A percentile compares a stretch with the other conserved stretches of the same genome.
Evolutionary conservation across 2,113 vertebrate species (phyloP).

Genomic region (Podarcis cretensis): DNA sequence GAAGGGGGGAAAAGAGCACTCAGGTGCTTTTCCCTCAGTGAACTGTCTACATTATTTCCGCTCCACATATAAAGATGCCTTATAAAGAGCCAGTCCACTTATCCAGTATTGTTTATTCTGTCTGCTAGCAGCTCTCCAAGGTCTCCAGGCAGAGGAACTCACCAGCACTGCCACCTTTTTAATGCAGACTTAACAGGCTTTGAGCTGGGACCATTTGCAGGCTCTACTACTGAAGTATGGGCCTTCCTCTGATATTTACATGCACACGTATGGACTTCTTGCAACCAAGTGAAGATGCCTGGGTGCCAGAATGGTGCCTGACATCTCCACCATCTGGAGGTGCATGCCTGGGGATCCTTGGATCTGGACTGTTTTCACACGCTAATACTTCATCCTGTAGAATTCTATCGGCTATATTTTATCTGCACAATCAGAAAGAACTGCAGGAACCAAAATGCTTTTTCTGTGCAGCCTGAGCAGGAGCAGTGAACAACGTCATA

Average conservation of each 20-base stretch:
- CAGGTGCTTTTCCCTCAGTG: not conserved
- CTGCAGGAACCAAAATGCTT: no score
- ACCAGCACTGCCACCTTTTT: not conserved
- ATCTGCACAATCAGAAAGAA: no score
- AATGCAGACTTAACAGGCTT: not conserved
- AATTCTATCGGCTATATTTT: no score
- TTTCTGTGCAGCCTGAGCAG: no score
- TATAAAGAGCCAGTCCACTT: not conserved
- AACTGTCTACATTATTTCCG: not conserved
- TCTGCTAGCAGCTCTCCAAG: not conserved
- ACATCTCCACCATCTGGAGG: no score
- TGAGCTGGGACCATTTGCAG: not conserved
- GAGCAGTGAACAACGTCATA: no score
- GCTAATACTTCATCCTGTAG: no score
- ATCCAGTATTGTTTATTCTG: not conserved
- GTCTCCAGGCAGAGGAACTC: not conserved
- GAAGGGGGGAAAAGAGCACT: not conserved
- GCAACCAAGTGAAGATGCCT: no score
- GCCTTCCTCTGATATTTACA: not conserved
- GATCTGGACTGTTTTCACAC: no score
- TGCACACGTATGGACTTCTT: no score
- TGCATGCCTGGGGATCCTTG: no score
- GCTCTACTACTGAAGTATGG: not conserved
- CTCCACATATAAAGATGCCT: not conserved
- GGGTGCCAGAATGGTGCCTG: no score